Conservation (phyloP, 1,140 invertebrate genomes). For the Caenorhabditis inopinata region DNA sequence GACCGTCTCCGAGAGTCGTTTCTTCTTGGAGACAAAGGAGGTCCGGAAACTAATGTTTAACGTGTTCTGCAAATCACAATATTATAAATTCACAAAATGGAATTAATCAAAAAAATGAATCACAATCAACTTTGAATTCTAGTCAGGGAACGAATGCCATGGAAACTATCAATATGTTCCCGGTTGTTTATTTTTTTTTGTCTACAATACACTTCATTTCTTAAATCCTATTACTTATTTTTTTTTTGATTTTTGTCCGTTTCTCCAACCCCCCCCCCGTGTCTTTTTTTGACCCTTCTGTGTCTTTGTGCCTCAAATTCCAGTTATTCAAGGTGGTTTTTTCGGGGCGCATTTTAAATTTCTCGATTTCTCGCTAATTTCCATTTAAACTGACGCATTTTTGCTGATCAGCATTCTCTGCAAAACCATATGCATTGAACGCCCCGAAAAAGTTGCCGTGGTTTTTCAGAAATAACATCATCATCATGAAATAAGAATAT, state of each 20-base stretch:
- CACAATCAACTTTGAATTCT: neutral
- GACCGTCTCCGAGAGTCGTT: constrained; percentile 39
- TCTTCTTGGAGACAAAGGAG: constrained; percentile 16
- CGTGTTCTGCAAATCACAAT: neutral
- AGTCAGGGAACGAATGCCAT: constrained; percentile 21
- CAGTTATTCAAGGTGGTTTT: no score
- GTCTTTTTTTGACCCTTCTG: neutral
- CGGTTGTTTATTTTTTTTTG: no score
- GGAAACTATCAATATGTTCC: neutral
- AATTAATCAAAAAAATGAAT: no score
- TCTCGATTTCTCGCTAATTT: no score
- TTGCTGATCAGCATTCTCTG: no score
- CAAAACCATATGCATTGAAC: no score
- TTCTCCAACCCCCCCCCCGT: neutral
- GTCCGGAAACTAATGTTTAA: constrained; percentile 44
- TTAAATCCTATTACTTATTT: neutral
- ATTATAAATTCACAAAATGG: no score
- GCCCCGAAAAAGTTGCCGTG: no score
- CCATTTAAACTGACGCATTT: no score
- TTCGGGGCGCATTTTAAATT: no score
- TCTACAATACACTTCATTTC: no score
- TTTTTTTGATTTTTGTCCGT: neutral
- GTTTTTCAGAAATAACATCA: no score
- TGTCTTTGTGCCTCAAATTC: neutral
- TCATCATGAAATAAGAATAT: neutral